Evolutionary conservation across 2,113 vertebrate genomes (phyloP).

Genomic region (Callipepla squamata): DNA sequence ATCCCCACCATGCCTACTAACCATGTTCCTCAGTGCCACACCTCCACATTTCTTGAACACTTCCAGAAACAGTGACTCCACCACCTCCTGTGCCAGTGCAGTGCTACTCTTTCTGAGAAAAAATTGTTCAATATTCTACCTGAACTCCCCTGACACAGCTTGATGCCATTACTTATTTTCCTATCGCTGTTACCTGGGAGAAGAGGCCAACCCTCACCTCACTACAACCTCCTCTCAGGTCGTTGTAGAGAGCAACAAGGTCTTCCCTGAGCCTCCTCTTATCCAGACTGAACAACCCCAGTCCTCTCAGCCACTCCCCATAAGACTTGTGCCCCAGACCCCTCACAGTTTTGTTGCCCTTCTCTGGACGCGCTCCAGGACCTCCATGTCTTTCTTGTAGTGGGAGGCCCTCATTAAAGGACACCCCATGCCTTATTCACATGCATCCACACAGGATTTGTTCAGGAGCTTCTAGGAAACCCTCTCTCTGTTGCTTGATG

Average conservation of each 20-base stretch:
- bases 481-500: fast-evolving
- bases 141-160: neutral
- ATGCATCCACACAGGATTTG: neutral
- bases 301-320: neutral
- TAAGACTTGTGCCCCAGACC: neutral
- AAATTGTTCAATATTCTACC: neutral
- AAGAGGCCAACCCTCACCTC: neutral
- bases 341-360: neutral
- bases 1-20: too few species aligned
- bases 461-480: neutral
- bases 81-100: neutral
- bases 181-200: neutral
- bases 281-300: neutral
- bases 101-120: neutral
- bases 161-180: neutral
- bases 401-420: neutral
- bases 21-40: neutral
- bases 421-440: too few species aligned
- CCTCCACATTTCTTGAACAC: neutral
- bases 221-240: neutral
- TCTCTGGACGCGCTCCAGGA: neutral
- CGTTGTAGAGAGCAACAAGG: neutral
- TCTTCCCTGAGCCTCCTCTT: neutral
- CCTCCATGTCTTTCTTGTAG: neutral
- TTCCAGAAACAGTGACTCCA: neutral